Base-by-base conservation (phyloP, 2,888 invertebrate species). In the Fragum sueziense region DNA sequence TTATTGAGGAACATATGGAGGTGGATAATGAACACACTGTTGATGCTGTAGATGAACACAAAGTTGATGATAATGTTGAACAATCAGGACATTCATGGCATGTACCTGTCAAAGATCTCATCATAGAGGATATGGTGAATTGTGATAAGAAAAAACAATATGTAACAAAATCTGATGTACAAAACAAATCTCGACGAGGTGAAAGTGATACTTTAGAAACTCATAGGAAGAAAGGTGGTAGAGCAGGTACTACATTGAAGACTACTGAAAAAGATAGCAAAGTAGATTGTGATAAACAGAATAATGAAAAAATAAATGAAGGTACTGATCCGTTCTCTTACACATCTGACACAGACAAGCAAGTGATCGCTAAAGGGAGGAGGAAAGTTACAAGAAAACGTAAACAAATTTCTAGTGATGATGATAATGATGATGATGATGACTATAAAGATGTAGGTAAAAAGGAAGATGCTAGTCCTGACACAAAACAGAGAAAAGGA, bases 61-160 rank as follows among this genome's bases (percentile, higher is more conserved):
- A 47, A 2, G 52, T 65, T 68, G 47, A 4, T 47, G 47, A 47
- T 47, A 14, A 47, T 4, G 52, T 65, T 68, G 74, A 80, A 76
- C 78, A 80, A 27, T 69, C 59, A 20, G 71, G 80, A 71, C 79
- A 80, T 70, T 79, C 85, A 72, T 70, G 81, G 83, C 69, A 82
- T 75, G 62, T 77, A 31, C 78, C 82, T 33, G 78, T 77, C 22
- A 69, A 74, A 62, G 82, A 75, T 70, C 54, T 81, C 47, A 79
- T 79, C 41, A 70, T 74, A 31, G 71, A 72, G 22, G 79, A 76
- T 31, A 74, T 71, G 78, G 79, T 65, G 27, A 70, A 25, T 54
- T 41, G 71, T 71, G 41, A 70, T n/a, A 70, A 37, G 37, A 37
- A 37, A 37, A 37, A 37, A 37, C 14, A 6, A 37, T 9, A 37